Percentiles rank a stretch among this genome's conserved stretches.
These are phyloP conservation scores for Phacellophora camtschatica DNA, from an alignment of 30 jellyfish, hydroid and myxozoan genomes.

Conservation along the genomic window DNA sequence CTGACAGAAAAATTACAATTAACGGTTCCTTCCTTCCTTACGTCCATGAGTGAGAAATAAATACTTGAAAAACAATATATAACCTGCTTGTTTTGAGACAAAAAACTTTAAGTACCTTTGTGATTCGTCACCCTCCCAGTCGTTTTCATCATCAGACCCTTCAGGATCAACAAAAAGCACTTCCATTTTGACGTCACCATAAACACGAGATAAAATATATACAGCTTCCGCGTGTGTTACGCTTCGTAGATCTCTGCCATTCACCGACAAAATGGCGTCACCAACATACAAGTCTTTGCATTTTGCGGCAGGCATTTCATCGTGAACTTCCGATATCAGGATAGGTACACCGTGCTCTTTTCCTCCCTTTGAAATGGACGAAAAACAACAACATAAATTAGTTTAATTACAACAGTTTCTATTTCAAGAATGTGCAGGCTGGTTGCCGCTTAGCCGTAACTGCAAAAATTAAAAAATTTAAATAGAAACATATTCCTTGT, in stretches of 20 bases:
- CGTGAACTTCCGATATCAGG: conserved; percentile 93
- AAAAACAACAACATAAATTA: not conserved
- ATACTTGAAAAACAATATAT: too few species aligned
- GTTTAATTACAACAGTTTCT: too few species aligned
- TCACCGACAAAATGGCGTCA: conserved; percentile 94
- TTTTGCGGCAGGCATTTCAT: conserved; percentile 92
- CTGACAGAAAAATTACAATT: too few species aligned
- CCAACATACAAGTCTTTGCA: conserved; percentile 87
- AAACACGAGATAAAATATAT: conserved; percentile 74
- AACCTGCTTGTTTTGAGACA: too few species aligned
- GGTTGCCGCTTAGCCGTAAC: not conserved
- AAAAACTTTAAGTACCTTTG: conserved; percentile 76
- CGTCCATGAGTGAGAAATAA: too few species aligned
- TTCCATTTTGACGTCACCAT: conserved; percentile 88
- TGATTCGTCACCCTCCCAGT: conserved; percentile 88
- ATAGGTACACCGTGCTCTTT: conserved; percentile 99
- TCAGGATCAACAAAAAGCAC: conserved; percentile 82
- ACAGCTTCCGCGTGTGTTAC: conserved; percentile 97
- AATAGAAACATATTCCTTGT: too few species aligned
- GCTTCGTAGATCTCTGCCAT: conserved; percentile 60
- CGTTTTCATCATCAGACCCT: conserved; percentile 86
- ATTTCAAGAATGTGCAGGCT: too few species aligned
- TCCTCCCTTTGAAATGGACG: conserved; percentile 78
- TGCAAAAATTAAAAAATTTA: too few species aligned
- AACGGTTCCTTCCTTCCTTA: too few species aligned